Base-by-base conservation (phyloP, 2,888 invertebrate genomes). In the Auanema freiburgensis region DNA sequence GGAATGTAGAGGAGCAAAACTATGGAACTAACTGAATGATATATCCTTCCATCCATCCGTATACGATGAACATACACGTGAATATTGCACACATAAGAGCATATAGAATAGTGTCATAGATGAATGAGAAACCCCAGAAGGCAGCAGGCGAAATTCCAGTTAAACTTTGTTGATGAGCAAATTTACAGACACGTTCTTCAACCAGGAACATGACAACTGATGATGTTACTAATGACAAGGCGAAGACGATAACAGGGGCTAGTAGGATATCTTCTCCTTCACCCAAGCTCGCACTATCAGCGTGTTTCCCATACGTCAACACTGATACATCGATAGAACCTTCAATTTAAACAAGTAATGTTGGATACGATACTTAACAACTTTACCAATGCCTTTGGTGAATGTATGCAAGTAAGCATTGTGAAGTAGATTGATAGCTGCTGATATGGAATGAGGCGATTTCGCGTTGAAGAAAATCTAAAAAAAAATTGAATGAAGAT, bases 141-240 rank as follows among this genome's bases (percentile, higher is more conserved):
- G 70, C 71, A 24, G 74, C 33, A 0, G 72, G 74, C 23, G 78
- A 73, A 50, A 81, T 67, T 40, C 76, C 77, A 5, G 81, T 79
- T n/a, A 81, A 58, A 40, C 49, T 33, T 25, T 72, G 71, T 57
- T 74, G 76, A 62, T 80, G 79, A 40, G 77, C 78, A 59, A 80
- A 80, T 46, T 71, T 63, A 18, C 65, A 63, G 0, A 59, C 61
- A 6, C 77, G 62, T 23, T 80, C 80, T 51, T 80, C 79, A 41
- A 80, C 74, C 43, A 79, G 60, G 51, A 74, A 71, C 71, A 79
- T 79, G 21, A 77, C 69, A 60, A 76, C 76, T 11, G 76, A 68
- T 25, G 79, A 78, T 10, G 75, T 74, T 25, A 80, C 69, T 57
- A 76, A 58, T 18, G 79, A 68, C 57, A 80, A 76, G 21, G 69